Conservation (phyloP, 1,140 invertebrate species). For the Drosophila nigromelanica region DNA sequence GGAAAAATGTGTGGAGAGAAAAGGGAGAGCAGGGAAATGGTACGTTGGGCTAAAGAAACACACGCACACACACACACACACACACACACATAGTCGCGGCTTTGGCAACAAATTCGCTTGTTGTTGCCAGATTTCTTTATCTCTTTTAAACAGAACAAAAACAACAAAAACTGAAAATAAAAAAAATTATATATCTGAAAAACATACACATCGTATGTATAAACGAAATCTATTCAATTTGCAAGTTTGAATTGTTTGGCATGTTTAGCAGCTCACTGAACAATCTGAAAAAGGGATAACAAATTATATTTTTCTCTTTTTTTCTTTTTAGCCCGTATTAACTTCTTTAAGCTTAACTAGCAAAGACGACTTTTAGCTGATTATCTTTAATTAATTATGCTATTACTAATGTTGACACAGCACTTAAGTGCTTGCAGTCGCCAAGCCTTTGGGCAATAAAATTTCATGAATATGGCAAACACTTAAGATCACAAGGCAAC, state of each 20-base stretch:
- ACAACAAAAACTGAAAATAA: constrained; percentile 39
- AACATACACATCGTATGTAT: constrained; percentile 11
- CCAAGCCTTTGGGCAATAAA: constrained; percentile 37
- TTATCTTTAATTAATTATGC: constrained; percentile 59
- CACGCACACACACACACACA: background rate
- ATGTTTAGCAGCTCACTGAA: constrained; percentile 76
- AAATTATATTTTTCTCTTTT: background rate
- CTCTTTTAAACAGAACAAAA: constrained; percentile 64
- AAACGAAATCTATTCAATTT: constrained; percentile 73
- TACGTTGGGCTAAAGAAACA: no score
- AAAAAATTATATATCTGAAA: constrained; percentile 11
- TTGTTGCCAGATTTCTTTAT: constrained; percentile 79
- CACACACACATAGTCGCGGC: constrained; percentile 49
- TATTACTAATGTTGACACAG: constrained; percentile 30
- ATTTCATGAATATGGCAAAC: constrained; percentile 57
- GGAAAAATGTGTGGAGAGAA: background rate
- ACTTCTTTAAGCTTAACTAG: background rate
- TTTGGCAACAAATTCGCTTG: constrained; percentile 73
- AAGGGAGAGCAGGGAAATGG: background rate
- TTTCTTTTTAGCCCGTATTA: no score
- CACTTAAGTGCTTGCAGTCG: constrained; percentile 17
- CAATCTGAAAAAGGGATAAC: constrained; percentile 44
- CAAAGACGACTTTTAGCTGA: constrained; percentile 34
- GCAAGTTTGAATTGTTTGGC: constrained; percentile 73
- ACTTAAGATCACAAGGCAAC: constrained; percentile 16